Conservation (phyloP, 2,113 vertebrate genomes). For the Apus apus region DNA sequence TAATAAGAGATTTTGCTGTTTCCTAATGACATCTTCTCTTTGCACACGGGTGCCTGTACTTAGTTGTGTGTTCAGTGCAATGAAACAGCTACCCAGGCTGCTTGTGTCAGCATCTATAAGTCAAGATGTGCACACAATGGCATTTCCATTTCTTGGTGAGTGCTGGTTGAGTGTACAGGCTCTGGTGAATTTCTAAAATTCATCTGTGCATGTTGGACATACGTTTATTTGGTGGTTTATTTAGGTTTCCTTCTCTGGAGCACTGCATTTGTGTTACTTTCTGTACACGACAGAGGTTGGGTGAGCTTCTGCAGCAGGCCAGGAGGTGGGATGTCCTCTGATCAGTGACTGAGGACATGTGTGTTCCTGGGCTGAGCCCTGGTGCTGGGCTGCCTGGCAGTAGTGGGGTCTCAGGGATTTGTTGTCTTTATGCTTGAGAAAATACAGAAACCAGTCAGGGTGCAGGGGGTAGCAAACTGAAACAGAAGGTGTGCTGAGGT, state of each 20-base stretch:
- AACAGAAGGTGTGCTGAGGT: background rate
- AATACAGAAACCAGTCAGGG: background rate
- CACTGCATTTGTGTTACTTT: accelerated
- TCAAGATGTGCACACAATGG: accelerated
- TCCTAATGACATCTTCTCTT: background rate
- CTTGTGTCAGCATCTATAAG: accelerated
- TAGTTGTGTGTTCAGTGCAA: accelerated
- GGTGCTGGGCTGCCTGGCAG: background rate
- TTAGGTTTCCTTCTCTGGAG: background rate
- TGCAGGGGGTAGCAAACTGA: accelerated
- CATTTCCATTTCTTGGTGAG: accelerated
- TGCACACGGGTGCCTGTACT: accelerated
- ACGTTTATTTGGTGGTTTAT: accelerated
- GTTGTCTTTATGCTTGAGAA: background rate
- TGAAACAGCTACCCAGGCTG: accelerated
- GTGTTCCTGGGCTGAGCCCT: background rate
- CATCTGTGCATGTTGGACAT: accelerated
- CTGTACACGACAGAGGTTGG: background rate
- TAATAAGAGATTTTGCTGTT: background rate
- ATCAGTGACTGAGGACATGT: accelerated
- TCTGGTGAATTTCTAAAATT: accelerated
- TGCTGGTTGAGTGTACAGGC: accelerated
- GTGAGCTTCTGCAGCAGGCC: accelerated
- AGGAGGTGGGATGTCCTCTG: background rate
- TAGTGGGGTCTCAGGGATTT: background rate